phyloP scores from a whole-genome alignment of 2,797 vertebrate species.

The Dendrocincla tyrannina region DNA sequence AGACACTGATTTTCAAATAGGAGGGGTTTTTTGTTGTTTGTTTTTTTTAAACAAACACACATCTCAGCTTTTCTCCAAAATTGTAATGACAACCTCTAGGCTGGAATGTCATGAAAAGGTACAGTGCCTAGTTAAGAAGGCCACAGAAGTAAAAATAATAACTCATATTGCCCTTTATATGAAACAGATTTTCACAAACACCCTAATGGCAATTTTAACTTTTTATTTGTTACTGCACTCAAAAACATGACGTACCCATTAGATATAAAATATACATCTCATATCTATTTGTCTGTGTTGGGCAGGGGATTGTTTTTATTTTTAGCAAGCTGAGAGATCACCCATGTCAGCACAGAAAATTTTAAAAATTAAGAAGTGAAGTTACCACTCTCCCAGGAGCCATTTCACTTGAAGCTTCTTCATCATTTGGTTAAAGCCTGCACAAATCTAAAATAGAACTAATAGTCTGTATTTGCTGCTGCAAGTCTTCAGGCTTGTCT shows the following conservation, averaged over 20 bases:
- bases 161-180: not conserved
- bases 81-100: accelerated
- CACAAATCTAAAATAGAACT: not conserved
- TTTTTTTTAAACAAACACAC: not conserved
- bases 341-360: not conserved
- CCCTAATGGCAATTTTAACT: not conserved
- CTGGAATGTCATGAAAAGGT: not conserved
- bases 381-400: not conserved
- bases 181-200: not conserved
- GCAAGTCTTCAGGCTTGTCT: not conserved
- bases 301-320: not conserved
- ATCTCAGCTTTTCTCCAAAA: not conserved
- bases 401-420: not conserved
- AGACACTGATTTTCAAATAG: not conserved
- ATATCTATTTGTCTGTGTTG: not conserved
- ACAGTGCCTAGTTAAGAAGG: not conserved
- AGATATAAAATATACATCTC: not conserved
- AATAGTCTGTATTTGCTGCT: not conserved
- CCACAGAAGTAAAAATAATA: not conserved
- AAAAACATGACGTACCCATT: not conserved
- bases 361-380: not conserved
- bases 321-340: not conserved
- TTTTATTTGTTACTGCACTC: not conserved
- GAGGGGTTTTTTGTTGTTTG: not conserved
- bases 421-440: not conserved